Evolutionary conservation across 2,888 invertebrate species (phyloP), one percentile per base, ranked within the genome.

Genomic region (Tyria jacobaeae): DNA sequence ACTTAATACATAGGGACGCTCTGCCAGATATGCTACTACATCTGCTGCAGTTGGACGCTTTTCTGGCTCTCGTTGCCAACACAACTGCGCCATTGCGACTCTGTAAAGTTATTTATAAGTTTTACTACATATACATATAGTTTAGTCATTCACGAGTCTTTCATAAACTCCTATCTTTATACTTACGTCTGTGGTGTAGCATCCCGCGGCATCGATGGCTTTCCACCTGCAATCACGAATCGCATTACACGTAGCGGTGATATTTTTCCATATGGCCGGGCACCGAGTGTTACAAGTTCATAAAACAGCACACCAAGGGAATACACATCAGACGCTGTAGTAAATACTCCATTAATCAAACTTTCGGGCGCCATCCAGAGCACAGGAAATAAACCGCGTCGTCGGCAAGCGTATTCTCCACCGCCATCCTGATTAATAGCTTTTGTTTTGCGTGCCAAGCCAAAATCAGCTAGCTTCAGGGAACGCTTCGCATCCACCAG

Each of bases 351-450:
- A 21, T 96, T 89, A 1, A 94, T 95, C 37, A 98, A 89, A 73
- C 97, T 96, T 89, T 98, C 98, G 0, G 98, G 98, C 0, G 98
- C 96, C 98, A 98, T 98, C 98, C 98, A 98, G 66, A 97, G 94
- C 2, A 98, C 97, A 0, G 98, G 98, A 63, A 98, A 90, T 95
- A 97, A 96, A 76, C 96, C 97, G 88, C 97, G 97, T 35, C 97
- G 95, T 79, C 96, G 96, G 81, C 97, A 97, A 68, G 96, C 95
- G 88, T 98, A 98, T 95, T 66, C 97, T 0, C 97, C 96, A 96
- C 96, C 97, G 17, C 76, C 71, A 31, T 68, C 71, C 41, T 53
- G 96, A 59, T 96, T 96, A 71, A 96, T 97, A 78, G 95, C 96
- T 89, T 96, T 96, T 96, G 97, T 97, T 21, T 97, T 65, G 7